Evolutionary conservation across 53 echinoderm and acorn worm genomes (phyloP).

Genomic region (Patiria pectinifera): DNA sequence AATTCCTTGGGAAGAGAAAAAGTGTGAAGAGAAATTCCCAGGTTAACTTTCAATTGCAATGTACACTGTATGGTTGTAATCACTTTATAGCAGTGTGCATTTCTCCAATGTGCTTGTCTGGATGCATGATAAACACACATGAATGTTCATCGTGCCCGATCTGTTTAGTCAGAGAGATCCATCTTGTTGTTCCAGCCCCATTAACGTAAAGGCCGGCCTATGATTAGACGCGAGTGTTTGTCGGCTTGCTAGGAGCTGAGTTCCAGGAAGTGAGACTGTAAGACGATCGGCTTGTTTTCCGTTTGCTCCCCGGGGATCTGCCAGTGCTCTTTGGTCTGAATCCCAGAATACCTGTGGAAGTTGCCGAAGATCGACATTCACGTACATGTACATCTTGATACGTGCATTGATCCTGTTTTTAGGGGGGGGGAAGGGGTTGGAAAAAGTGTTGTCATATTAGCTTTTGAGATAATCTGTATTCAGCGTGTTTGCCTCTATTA

Average conservation of each 20-base stretch:
- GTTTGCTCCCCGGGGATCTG: background rate
- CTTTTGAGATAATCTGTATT: background rate
- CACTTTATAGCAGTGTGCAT: too few relatives aligned
- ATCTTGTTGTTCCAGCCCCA: conserved; percentile 8
- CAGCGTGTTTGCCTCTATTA: background rate
- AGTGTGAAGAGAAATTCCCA: too few relatives aligned
- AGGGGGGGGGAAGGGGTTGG: background rate
- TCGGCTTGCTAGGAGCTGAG: background rate
- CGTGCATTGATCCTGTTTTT: background rate
- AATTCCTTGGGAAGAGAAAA: too few relatives aligned
- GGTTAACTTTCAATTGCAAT: too few relatives aligned
- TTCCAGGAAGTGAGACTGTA: conserved; percentile 25
- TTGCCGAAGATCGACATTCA: background rate
- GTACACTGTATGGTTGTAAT: too few relatives aligned
- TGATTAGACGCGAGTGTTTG: conserved; percentile 5
- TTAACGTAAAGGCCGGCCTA: background rate
- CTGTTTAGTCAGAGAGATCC: background rate
- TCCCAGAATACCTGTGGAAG: background rate
- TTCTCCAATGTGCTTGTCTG: too few relatives aligned
- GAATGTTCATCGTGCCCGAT: background rate
- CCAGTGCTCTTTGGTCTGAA: background rate
- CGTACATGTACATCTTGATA: background rate
- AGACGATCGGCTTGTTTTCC: conserved; percentile 21
- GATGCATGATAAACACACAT: background rate
- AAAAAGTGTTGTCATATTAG: background rate